A percentile compares a stretch with the other conserved stretches of the same genome.
phyloP scores from a whole-genome alignment of 2,113 vertebrate species.

The Erpornis zantholeuca region DNA sequence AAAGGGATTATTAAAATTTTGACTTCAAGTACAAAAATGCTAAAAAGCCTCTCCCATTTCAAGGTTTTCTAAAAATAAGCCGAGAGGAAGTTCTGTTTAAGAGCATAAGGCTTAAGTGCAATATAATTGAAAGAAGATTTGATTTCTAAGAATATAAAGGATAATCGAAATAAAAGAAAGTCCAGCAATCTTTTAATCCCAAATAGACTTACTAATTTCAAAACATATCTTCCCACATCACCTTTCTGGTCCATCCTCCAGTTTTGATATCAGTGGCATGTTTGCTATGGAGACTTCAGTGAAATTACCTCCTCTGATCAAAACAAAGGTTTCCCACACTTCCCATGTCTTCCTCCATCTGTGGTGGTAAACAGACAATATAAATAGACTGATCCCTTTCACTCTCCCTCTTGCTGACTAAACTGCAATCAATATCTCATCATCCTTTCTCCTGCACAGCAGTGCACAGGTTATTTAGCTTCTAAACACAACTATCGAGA shows the following conservation, averaged over 20 bases:
- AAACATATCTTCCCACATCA: not conserved
- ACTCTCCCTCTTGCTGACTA: not conserved
- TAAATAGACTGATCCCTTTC: not conserved
- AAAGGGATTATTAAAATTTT: not conserved
- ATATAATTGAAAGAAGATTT: not conserved
- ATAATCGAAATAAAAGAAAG: not conserved
- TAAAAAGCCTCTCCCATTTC: not conserved
- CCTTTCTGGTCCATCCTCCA: not conserved
- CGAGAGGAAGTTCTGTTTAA: not conserved
- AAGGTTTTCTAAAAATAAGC: not conserved
- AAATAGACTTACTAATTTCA: not conserved
- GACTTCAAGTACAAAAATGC: not conserved
- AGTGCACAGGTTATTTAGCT: not conserved
- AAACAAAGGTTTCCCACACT: not conserved
- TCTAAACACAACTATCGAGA: not conserved
- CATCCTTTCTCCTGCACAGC: not conserved
- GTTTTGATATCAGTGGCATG: not conserved
- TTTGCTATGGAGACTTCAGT: not conserved
- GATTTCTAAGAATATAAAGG: not conserved
- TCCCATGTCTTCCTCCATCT: not conserved
- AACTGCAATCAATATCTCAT: constrained; percentile 46
- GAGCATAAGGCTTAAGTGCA: not conserved
- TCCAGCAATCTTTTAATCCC: not conserved
- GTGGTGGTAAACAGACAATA: not conserved
- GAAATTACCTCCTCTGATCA: not conserved